Evolutionary conservation across 2,888 invertebrate species (phyloP), one percentile per base, ranked within the genome.

Genomic region (Liodrosophila aerea): DNA sequence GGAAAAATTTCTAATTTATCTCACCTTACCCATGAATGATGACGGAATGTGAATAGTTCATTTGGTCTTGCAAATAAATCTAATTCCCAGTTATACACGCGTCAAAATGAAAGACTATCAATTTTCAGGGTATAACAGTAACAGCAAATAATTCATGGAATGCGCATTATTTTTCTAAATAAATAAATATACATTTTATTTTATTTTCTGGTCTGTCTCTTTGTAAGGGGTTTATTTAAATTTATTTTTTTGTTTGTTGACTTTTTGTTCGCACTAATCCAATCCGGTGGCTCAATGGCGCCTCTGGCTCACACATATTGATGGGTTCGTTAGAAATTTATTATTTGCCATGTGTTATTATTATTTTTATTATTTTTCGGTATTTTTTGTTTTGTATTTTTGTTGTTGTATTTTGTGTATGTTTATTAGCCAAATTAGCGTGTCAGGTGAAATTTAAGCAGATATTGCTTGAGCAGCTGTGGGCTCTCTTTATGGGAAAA

Each of bases 361-460:
- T 57, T 49, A 8, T 49, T 66, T 49, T 37, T 30, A 8, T 46
- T 51, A 51, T 53, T 56, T 36, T 45, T 29, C 36, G 39, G 30
- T 5, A 12, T 39, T 13, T 44, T 31, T 29, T 36, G 40, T 22
- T 12, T 46, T 49, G 36, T 56, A 41, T 47, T 29, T 9, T 12
- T 51, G 0, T 30, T 49, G 39, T 41, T 47, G 47, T n/a, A n/a
- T n/a, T n/a, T n/a, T n/a, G n/a, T 59, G 60, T 44, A 53, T 81
- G 81, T 81, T 81, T 81, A 81, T 81, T 75, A 50, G 85, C 78
- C 85, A 78, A 84, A 81, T 81, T 81, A 81, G 85, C 84, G 85
- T 74, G 64, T 83, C 74, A 76, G 72, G 81, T 84, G 81, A 81
- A 81, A 82, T 81, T 80, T 80, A 80, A 80, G 84, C 81, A 81